These are phyloP conservation scores for Lasioglossum villosulum DNA, from an alignment of 2,888 invertebrate genomes.

Conservation along the genomic window DNA sequence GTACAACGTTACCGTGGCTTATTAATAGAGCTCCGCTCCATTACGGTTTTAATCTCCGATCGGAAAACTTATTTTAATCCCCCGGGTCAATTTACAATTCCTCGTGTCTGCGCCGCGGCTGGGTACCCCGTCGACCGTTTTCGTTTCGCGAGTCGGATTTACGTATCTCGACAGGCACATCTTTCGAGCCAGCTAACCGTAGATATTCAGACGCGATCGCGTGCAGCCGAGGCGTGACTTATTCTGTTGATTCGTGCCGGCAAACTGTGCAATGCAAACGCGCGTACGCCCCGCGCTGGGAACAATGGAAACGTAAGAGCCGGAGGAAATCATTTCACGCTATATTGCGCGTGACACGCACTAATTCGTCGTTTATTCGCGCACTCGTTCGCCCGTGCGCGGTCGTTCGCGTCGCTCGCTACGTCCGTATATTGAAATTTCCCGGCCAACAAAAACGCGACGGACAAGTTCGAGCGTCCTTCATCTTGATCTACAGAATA, in stretches of 20 bases:
- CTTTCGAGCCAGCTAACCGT: conserved; percentile 28
- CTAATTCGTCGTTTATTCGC: conserved; percentile 60
- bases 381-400: conserved; percentile 28
- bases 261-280: conserved; percentile 44
- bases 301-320: conserved; percentile 55
- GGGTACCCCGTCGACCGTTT: conserved; percentile 8
- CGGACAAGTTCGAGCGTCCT: background rate
- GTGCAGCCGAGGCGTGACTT: conserved; percentile 58
- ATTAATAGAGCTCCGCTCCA: background rate
- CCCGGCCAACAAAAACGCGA: background rate
- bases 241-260: conserved; percentile 47
- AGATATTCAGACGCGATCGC: conserved; percentile 42
- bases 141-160: conserved; percentile 22
- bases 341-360: conserved; percentile 59
- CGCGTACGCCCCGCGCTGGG: conserved; percentile 26
- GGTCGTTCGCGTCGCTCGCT: background rate
- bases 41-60: conserved; percentile 12
- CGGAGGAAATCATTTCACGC: conserved; percentile 56
- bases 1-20: background rate
- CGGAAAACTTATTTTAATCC: conserved; percentile 8
- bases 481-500: background rate
- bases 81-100: conserved; percentile 8
- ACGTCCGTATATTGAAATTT: background rate
- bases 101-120: background rate
- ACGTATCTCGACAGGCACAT: conserved; percentile 26